phyloP scores from a whole-genome alignment of 2,797 vertebrate genomes.

The Antrozous pallidus region DNA sequence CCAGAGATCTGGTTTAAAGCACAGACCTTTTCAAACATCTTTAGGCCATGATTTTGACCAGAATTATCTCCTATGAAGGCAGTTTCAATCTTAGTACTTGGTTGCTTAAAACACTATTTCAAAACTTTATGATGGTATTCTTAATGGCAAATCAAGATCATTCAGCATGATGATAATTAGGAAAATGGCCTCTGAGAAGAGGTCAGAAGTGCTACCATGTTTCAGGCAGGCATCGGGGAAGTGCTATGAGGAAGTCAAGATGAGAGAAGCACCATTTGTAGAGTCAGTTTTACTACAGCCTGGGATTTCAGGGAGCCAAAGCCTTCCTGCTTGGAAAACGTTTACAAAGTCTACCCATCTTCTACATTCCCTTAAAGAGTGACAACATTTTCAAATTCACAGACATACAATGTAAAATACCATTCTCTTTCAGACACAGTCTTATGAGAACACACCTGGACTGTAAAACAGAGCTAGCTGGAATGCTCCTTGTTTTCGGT shows the following conservation, averaged over 20 bases:
- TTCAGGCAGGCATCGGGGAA: neutral
- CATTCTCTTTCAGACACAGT: neutral
- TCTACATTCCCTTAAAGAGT: neutral
- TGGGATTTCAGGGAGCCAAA: neutral
- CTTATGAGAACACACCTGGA: neutral
- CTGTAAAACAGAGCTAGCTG: neutral
- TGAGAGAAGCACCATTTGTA: neutral
- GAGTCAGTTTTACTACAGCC: neutral
- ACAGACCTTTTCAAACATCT: neutral
- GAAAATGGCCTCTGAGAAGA: neutral
- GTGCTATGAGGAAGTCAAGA: neutral
- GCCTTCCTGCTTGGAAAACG: neutral
- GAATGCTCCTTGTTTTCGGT: neutral
- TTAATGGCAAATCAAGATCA: neutral
- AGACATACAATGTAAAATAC: neutral
- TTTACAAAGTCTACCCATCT: neutral
- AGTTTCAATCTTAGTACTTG: neutral
- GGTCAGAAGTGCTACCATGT: neutral
- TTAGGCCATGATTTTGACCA: neutral
- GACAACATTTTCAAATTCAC: neutral
- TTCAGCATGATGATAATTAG: neutral
- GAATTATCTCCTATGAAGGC: neutral
- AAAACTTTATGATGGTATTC: neutral
- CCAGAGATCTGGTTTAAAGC: neutral
- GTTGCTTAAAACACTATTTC: neutral